phyloP scores from a whole-genome alignment of 2,888 invertebrate genomes.

The Eristalis tenax region DNA sequence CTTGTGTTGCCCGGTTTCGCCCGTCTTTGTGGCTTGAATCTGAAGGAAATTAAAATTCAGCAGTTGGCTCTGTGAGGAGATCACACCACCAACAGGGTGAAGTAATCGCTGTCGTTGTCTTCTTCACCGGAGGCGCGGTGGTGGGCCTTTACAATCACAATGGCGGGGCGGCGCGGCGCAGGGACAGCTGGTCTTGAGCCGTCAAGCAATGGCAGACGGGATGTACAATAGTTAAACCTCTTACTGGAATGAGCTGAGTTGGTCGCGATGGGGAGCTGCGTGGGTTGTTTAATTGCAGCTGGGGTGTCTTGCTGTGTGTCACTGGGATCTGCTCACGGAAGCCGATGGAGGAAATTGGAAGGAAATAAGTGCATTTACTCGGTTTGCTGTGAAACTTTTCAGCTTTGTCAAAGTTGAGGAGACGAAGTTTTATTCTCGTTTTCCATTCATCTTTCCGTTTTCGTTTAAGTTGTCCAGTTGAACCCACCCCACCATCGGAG shows the following conservation, averaged over 20 bases:
- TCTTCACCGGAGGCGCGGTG: constrained; percentile 1
- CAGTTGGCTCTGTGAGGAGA: constrained; percentile 30
- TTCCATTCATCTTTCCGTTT: not conserved
- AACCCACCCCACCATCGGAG: not conserved
- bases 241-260: constrained; percentile 17
- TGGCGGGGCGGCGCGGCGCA: not conserved
- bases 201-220: not conserved
- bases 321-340: not conserved
- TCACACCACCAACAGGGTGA: constrained; percentile 8
- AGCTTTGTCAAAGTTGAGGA: constrained; percentile 37
- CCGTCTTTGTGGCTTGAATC: constrained; percentile 45
- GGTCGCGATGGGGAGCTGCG: not conserved
- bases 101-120: constrained; percentile 23
- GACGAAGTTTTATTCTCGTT: constrained; percentile 12
- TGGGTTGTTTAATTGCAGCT: not conserved
- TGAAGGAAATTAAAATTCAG: constrained; percentile 63
- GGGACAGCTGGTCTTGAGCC: not conserved
- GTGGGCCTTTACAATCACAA: constrained; percentile 8
- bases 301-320: not conserved
- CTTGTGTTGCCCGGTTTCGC: not conserved
- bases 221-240: constrained; percentile 15
- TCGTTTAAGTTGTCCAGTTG: not conserved
- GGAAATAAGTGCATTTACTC: constrained; percentile 56
- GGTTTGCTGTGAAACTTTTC: constrained; percentile 42
- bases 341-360: constrained; percentile 26